Evolutionary conservation across 1,140 invertebrate genomes (phyloP), one percentile per base, ranked within the genome.

Genomic region (Steinernema khuongi): DNA sequence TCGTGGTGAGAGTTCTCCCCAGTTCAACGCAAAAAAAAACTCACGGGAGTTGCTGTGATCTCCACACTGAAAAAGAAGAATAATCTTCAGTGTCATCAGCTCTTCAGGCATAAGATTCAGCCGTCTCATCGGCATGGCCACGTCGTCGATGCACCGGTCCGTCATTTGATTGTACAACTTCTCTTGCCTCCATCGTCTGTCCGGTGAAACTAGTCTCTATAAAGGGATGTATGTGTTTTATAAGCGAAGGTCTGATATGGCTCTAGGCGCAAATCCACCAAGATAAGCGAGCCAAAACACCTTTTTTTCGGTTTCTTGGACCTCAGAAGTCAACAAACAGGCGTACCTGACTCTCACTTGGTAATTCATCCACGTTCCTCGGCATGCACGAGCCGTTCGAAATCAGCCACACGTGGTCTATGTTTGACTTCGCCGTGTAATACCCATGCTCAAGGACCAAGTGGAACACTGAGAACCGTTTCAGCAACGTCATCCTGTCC

Each of bases 131-230:
- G 82, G 82, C 7, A 78, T 66, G 22, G 81, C 83, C 31, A 84
- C 82, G 67, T 85, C 82, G 67, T 84, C 82, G 28, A 84, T 85
- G 68, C 84, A 84, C 1, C 73, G 36, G 41, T 84, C 82, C 1
- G 82, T 84, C 82, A 84, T 84, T 67, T 84, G 77, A 31, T 80
- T 80, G 70, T 84, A 84, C 26, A 84, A 70, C 70, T 85, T 85
- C 67, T 84, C 83, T 68, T 84, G 82, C 67, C 82, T 70, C 82
- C 82, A 84, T 67, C 32, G 31, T 17, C 80, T 79, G 66, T 80
- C 80, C n/a, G 67, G 78, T 1, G 81, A 78, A 18, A 78, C 68
- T n/a, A n/a, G n/a, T n/a, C n/a, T n/a, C n/a, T n/a, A n/a, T n/a
- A n/a, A n/a, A n/a, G n/a, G n/a, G n/a, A n/a, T n/a, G n/a, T n/a